These are phyloP conservation scores for Chunga burmeisteri DNA, from an alignment of 2,113 vertebrate species.

Conservation along the genomic window DNA sequence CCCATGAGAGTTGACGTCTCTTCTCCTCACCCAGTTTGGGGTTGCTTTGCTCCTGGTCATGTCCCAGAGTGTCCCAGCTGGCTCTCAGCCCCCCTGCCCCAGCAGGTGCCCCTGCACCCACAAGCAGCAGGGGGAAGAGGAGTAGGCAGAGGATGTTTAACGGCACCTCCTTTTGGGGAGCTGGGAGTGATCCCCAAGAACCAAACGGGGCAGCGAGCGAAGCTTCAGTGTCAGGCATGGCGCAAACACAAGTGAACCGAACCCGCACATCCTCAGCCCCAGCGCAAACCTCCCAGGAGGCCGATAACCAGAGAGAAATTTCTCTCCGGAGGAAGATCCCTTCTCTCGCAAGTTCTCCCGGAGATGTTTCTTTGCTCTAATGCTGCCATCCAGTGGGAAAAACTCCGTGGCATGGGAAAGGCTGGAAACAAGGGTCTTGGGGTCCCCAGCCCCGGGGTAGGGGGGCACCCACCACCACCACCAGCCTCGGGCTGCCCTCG, in stretches of 20 bases:
- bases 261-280: background rate
- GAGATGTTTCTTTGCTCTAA: background rate
- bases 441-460: too few species aligned
- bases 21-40: background rate
- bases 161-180: accelerated
- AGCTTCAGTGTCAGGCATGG: background rate
- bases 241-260: background rate
- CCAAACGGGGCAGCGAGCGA: accelerated
- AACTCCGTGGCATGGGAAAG: background rate
- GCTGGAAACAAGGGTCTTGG: background rate
- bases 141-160: background rate
- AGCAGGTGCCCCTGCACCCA: background rate
- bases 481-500: background rate
- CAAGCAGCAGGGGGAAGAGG: background rate
- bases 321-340: too few species aligned
- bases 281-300: accelerated
- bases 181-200: background rate
- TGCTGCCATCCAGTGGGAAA: constrained; percentile 59
- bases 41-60: background rate
- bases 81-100: background rate
- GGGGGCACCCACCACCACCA: background rate
- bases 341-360: background rate
- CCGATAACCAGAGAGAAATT: background rate
- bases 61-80: background rate
- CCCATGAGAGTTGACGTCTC: background rate